Evolutionary conservation across 2,113 vertebrate genomes (phyloP).

Genomic region (Hypocryptadius cinnamomeus): DNA sequence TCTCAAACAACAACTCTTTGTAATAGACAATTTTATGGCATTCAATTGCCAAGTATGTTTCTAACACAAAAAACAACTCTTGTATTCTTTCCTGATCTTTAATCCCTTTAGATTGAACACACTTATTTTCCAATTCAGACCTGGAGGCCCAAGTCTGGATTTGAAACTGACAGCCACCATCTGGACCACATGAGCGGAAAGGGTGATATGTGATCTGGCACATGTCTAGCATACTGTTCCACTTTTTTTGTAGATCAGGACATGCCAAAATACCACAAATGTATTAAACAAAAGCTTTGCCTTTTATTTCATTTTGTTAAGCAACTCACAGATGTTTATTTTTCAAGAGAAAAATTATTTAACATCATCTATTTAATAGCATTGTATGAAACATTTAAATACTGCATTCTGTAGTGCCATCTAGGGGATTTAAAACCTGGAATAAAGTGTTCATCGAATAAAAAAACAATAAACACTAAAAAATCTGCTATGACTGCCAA

Average conservation of each 20-base stretch:
- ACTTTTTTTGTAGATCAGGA: not conserved
- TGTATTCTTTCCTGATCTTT: conserved; percentile 32
- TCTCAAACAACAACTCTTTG: not conserved
- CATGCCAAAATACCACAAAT: conserved; percentile 6
- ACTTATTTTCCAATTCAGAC: conserved; percentile 47
- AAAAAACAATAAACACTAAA: conserved; percentile 9
- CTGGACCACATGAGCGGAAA: conserved; percentile 39
- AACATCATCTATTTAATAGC: conserved; percentile 24
- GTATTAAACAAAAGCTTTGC: not conserved
- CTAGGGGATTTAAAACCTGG: conserved; percentile 68
- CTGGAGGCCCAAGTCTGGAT: conserved; percentile 20
- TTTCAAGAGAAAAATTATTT: conserved; percentile 53
- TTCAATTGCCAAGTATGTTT: not conserved
- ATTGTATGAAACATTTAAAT: conserved; percentile 60
- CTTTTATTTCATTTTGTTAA: conserved; percentile 31
- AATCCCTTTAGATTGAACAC: conserved; percentile 17
- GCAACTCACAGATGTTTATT: conserved; percentile 36
- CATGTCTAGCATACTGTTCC: not conserved
- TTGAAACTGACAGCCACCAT: conserved; percentile 46
- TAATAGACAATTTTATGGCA: not conserved
- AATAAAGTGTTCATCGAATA: not conserved
- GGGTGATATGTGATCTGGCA: conserved; percentile 14
- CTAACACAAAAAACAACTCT: not conserved
- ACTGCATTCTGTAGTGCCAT: conserved; percentile 74
- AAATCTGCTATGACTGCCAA: conserved; percentile 20